Base-by-base conservation (phyloP, 2,888 invertebrate genomes). In the Eristalis tenax region DNA sequence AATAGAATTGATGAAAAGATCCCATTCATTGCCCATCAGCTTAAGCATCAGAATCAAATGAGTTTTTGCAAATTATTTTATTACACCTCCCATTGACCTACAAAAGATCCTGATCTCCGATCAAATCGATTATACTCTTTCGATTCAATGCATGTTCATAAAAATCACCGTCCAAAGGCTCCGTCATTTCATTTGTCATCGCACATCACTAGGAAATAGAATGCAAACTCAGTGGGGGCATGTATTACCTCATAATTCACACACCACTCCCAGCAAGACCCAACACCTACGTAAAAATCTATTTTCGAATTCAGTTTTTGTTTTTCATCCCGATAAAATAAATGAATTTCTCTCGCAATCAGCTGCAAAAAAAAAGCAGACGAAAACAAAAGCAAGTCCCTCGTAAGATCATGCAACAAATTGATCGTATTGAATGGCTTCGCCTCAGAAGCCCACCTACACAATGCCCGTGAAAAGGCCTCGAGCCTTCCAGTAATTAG, bases 221-320 rank as follows among this genome's bases (percentile, higher is more conserved):
- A 57, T 76, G 76, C 70, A 71, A 28, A 63, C 68, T 64, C 65
- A 57, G 23, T 38, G 10, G 35, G 6, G 50, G 18, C 15, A 69
- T 79, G 10, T 28, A 50, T 59, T 69, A 73, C 79, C 73, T 59
- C 43, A 61, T 43, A 64, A 23, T 5, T 50, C 50, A 10, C 68
- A 61, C 4, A 69, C 11, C 50, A 13, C 10, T 35, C 11, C 26
- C 35, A 70, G 65, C 28, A 50, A 64, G 38, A 75, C 18, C 68
- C 22, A 81, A 66, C 86, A 79, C 83, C 86, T 79, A 86, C 83
- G 70, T 83, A 57, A 69, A 69, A 26, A n/a, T 86, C 75, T 86
- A 86, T 86, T 83, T 86, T 70, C 57, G 57, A 40, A 68, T 32
- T 35, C 23, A 68, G 28, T 63, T 63, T 63, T 50, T 23, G 15